Base-by-base conservation (phyloP, 2,113 vertebrate species). In the Stictonetta naevosa region DNA sequence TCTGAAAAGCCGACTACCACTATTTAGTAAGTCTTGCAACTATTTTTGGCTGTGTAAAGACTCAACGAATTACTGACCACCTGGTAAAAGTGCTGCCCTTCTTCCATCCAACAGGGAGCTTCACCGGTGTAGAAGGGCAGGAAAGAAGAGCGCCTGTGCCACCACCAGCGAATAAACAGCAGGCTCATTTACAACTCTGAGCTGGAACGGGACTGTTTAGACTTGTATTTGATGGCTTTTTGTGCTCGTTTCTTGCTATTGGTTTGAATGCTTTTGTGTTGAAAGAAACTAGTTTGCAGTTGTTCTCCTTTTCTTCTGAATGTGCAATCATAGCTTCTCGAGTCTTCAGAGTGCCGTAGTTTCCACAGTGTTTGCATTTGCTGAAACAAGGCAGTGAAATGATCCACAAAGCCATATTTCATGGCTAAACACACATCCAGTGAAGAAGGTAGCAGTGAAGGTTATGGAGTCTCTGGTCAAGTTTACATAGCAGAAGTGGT, bases 81-180 rank as follows among this genome's bases (percentile, higher is more conserved):
- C n/a, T 60, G 4, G 22, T 3, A 23, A 73, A 62, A 0, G 0
- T 50, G 53, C 42, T 79, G 36, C 42, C 6, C 3, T 36, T 58
- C 75, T 38, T 20, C 52, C 66, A 16, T 0, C 0, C 56, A 28
- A 11, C 44, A 40, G 78, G 66, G 52, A 55, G 0, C 3, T 4
- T 33, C 14, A 25, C 46, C 29, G 4, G 42, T 20, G 40, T 2
- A 15, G 36, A 6, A 46, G 28, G 56, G n/a, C 46, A 50, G 73
- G 31, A 42, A 56, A 72, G 58, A 74, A 33, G 58, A 56, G 46
- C 46, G 36, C 20, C 25, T 42, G 52, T 46, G 22, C 22, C 33
- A 8, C 13, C 15, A 11, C 38, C 2, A 1, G 50, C 60, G 36
- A 33, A 15, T 21, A 50, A 74, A 34, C 38, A 40, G 46, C 16